Base-by-base conservation (phyloP, 2,113 vertebrate species). In the Sander lucioperca region DNA sequence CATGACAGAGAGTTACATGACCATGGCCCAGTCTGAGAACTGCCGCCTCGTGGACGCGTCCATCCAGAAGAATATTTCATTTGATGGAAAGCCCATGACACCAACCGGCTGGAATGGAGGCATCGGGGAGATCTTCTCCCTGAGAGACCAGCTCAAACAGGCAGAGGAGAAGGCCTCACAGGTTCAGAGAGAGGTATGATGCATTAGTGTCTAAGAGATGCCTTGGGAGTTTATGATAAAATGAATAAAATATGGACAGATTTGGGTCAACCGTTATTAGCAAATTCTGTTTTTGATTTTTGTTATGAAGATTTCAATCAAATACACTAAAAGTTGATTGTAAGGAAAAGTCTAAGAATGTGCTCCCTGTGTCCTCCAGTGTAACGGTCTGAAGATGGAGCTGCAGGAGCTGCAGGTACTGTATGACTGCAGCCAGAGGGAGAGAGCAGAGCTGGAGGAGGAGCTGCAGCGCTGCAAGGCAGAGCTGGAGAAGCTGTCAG, bases 381-480 rank as follows among this genome's bases (percentile, higher is more conserved):
- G 96, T 80, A 92, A 96, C 18, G 84, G 95, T 30, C 86, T 97
- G 77, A 94, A 95, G 80, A 83, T 80, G 84, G 97, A 97, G 87
- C 91, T 97, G 54, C 91, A 91, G 78, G 93, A 95, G 80, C 94
- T 97, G 79, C 96, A 96, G 95, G 83, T 93, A 27, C 93, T 96
- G 80, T 97, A 95, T 10, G 95, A 96, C 79, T 93, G 83, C 89
- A 97, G 96, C 90, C 96, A 96, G 93, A 89, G 57, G 30, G 97
- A 97, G 89, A 92, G 96, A 51, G 95, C 83, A 1, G 93, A 95
- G 88, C 91, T 97, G 88, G 96, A 97, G 94, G 94, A 94, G 89
- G 97, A 97, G 94, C 96, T 97, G 81, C 95, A 94, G 91, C 91
- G 91, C 87, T 97, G 96, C 94, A 95, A 96, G 77, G 97, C 96